phyloP scores from a whole-genome alignment of 2,797 vertebrate genomes.

The Oreonectes daqikongensis region DNA sequence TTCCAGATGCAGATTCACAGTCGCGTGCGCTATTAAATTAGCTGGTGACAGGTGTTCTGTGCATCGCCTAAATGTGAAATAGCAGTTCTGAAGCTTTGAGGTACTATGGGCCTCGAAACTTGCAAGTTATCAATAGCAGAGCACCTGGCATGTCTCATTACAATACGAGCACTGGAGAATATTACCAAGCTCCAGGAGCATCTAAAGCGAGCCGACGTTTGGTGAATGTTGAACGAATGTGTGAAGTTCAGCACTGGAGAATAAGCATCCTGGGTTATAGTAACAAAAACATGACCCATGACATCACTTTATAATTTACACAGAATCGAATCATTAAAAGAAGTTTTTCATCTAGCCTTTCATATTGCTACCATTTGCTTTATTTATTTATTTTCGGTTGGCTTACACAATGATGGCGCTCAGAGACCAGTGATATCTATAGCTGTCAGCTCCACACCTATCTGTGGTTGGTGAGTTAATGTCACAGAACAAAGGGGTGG shows the following conservation, averaged over 20 bases:
- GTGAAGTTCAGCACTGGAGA: not conserved
- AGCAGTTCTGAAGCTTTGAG: conserved; percentile 21
- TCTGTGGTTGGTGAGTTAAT: not conserved
- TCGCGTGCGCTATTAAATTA: conserved; percentile 22
- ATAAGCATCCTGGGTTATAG: not conserved
- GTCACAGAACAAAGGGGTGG: not conserved
- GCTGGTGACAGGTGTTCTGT: conserved; percentile 18
- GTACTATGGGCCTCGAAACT: conserved; percentile 25
- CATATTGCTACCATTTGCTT: not conserved
- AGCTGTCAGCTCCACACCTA: not conserved
- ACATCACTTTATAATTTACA: too few relatives aligned
- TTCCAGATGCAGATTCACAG: conserved; percentile 19
- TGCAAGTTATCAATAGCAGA: conserved; percentile 42
- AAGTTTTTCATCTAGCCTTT: not conserved
- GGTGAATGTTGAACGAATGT: conserved; percentile 16
- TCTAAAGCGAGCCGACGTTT: conserved; percentile 14
- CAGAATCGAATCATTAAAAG: too few relatives aligned
- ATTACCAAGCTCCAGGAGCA: conserved; percentile 25
- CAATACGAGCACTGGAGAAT: conserved; percentile 29
- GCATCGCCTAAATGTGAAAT: conserved; percentile 15
- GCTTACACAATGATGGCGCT: not conserved
- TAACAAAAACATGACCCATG: too few relatives aligned
- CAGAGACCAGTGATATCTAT: conserved; percentile 15
- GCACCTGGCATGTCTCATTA: conserved; percentile 46
- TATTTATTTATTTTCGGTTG: not conserved